phyloP scores from a whole-genome alignment of 1,140 invertebrate genomes.

The Drosophila santomea region DNA sequence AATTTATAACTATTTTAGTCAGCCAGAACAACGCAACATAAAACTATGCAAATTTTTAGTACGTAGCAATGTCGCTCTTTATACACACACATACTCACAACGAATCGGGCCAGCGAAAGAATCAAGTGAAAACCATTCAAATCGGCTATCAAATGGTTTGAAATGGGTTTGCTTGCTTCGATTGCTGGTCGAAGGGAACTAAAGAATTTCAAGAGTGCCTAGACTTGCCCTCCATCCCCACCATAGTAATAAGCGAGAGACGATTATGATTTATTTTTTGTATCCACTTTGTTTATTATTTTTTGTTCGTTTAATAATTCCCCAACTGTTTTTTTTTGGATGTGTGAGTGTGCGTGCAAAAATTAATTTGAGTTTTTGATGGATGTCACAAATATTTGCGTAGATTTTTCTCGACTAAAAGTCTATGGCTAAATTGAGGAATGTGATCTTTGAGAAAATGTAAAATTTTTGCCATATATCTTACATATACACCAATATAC shows the following conservation, averaged over 20 bases:
- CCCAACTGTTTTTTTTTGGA: constrained; percentile 15
- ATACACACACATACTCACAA: constrained; percentile 42
- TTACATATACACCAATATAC: constrained; percentile 58
- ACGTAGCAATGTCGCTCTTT: constrained; percentile 35
- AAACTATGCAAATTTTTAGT: constrained; percentile 76
- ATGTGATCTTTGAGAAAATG: constrained; percentile 70
- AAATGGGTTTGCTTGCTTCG: neutral
- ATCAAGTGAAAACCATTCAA: neutral
- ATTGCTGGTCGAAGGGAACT: constrained; percentile 52
- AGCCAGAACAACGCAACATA: constrained; percentile 39
- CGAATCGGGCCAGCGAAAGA: constrained; percentile 29
- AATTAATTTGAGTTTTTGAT: constrained; percentile 57
- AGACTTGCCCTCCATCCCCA: constrained; percentile 78
- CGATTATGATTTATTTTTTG: constrained; percentile 43
- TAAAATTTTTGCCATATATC: constrained; percentile 79
- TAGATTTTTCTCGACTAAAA: constrained; percentile 84
- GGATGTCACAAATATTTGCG: constrained; percentile 72
- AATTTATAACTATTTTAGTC: constrained; percentile 66
- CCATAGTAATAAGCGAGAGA: constrained; percentile 68
- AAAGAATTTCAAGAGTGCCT: constrained; percentile 79
- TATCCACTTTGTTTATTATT: constrained; percentile 58
- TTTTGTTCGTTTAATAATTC: constrained; percentile 42
- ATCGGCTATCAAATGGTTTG: neutral
- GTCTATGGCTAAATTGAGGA: constrained; percentile 80
- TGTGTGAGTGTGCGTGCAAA: constrained; percentile 63